Evolutionary conservation across 2,888 invertebrate genomes (phyloP), one percentile per base, ranked within the genome.

Genomic region (Mycalesis mineus): DNA sequence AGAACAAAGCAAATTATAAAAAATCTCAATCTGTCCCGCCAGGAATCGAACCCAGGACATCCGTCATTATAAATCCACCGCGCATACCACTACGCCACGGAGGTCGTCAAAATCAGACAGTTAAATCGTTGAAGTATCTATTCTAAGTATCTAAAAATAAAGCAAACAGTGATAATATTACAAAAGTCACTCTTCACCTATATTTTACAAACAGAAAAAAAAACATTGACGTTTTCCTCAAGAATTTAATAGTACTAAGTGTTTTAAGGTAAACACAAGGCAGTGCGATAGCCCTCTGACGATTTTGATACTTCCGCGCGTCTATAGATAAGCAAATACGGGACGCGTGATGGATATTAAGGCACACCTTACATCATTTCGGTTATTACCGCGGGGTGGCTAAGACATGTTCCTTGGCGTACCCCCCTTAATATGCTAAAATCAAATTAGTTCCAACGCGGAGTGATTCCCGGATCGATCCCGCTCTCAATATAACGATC

Each of bases 351-450:
- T 89, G 89, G 89, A 88, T 89, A 89, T 89, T 88, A 89, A 84
- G 81, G 87, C 89, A 82, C 89, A 88, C 89, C 89, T 88, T 89
- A 85, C 88, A 87, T 89, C 89, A 88, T 88, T 88, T 88, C 82
- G 84, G 86, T 88, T 89, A 88, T 89, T 88, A 88, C 83, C 69
- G 73, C 68, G 73, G 75, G 72, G 75, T 69, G 79, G 80, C 76
- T 70, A 84, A 86, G 86, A 87, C 84, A 83, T 78, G 77, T 80
- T 83, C 80, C 88, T 88, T 84, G 84, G 4, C 36, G 11, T 36
- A 78, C 63, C 82, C 81, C 82, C 84, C 83, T 86, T 89, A 88
- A 88, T 88, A 89, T 88, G 89, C 88, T 89, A 88, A 89, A 89
- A 88, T 88, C 89, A 89, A 89, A 89, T 89, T 89, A 89, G 88